A percentile compares a stretch with the other conserved stretches of the same genome.
phyloP scores from a whole-genome alignment of 2,797 vertebrate species.

The Chloroceryle amazona region DNA sequence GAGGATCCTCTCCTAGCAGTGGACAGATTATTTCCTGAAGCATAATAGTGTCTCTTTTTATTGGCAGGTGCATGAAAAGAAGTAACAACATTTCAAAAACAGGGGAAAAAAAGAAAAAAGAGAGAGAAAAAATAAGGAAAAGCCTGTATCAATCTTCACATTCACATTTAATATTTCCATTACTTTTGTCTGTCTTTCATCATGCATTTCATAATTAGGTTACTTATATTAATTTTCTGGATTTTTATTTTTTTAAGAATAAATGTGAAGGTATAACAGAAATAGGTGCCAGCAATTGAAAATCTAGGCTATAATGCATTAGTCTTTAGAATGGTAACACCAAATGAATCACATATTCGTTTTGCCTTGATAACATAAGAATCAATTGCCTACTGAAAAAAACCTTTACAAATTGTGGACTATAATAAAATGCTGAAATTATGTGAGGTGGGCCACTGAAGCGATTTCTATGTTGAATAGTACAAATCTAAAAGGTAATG shows the following conservation, averaged over 20 bases:
- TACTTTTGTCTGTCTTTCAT: no score
- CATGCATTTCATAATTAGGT: no score
- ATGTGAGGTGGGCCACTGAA: background rate
- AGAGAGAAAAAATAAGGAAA: background rate
- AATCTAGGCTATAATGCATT: background rate
- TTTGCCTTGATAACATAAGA: background rate
- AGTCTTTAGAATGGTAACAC: background rate
- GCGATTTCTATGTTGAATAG: rapidly evolving
- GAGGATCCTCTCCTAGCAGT: background rate
- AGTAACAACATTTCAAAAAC: background rate
- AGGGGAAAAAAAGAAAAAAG: rapidly evolving
- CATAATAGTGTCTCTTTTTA: background rate
- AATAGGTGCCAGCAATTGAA: background rate
- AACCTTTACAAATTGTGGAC: background rate
- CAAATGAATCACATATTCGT: background rate
- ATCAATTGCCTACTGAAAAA: background rate
- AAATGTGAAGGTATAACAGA: background rate
- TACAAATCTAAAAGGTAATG: background rate
- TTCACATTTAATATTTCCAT: no score
- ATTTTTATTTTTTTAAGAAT: background rate
- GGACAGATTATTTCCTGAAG: background rate
- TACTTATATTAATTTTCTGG: no score
- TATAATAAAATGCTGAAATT: background rate
- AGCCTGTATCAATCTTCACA: no score
- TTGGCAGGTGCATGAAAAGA: background rate